phyloP scores from a whole-genome alignment of 64 coral and sea anemone genomes.

The Pachyseris speciosa region DNA sequence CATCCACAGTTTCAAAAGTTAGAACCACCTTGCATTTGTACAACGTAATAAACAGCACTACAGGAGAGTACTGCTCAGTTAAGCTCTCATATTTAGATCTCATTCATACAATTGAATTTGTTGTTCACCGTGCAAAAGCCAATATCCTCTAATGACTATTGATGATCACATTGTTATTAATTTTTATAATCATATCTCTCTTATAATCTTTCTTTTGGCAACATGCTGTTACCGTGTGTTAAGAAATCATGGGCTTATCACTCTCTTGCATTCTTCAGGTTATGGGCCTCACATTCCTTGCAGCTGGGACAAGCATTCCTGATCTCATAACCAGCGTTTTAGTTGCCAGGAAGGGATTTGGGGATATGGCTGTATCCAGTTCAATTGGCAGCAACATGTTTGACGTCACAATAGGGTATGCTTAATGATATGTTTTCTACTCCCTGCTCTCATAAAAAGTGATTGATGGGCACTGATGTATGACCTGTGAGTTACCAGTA shows the following conservation, averaged over 20 bases:
- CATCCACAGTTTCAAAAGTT: no score
- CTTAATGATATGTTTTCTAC: not conserved
- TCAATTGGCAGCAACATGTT: constrained; percentile 98
- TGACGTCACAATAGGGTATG: constrained; percentile 94
- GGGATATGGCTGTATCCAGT: constrained; percentile 98
- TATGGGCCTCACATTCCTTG: constrained; percentile 93
- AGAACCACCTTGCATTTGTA: no score
- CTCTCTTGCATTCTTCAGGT: constrained; percentile 24
- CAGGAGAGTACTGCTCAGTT: no score
- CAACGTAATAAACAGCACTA: no score
- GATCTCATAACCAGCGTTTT: constrained; percentile 97
- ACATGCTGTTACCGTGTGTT: not conserved
- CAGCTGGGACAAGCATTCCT: constrained; percentile 95
- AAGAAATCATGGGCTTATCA: not conserved
- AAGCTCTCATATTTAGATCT: no score
- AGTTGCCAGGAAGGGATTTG: constrained; percentile 94
- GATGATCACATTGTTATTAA: no score
- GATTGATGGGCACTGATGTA: not conserved
- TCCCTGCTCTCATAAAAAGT: not conserved
- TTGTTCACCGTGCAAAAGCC: no score
- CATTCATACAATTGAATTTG: no score
- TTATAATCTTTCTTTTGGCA: no score
- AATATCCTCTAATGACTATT: no score
- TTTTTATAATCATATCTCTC: no score
- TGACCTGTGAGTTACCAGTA: no score